phyloP scores from a whole-genome alignment of 2,113 vertebrate species.

The Channa argus region DNA sequence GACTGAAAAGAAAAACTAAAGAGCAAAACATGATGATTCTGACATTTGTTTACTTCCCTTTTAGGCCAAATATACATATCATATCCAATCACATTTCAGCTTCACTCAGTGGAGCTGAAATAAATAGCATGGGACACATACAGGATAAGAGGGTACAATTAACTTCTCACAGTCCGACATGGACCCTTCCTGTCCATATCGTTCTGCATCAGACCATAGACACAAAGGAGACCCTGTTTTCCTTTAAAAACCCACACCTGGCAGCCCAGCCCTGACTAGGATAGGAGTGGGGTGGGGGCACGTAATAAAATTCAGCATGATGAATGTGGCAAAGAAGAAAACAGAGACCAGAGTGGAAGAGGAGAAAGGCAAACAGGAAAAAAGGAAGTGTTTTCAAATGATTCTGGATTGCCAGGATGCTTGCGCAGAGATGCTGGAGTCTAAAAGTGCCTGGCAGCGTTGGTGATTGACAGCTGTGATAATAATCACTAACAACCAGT shows the following conservation, averaged over 20 bases:
- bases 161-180: slow-evolving; percentile 76
- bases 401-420: slow-evolving; percentile 20
- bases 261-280: slow-evolving; percentile 37
- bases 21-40: slow-evolving; percentile 13
- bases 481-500: slow-evolving; percentile 80
- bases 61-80: slow-evolving; percentile 24
- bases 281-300: neutral
- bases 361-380: slow-evolving; percentile 16
- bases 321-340: neutral
- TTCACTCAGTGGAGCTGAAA: slow-evolving; percentile 27
- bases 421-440: slow-evolving; percentile 12
- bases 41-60: slow-evolving; percentile 26
- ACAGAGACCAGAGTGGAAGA: neutral
- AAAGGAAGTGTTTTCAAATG: slow-evolving; percentile 45
- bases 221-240: slow-evolving; percentile 70
- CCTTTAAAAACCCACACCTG: slow-evolving; percentile 55
- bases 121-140: slow-evolving; percentile 57
- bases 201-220: slow-evolving; percentile 52
- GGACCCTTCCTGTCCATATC: slow-evolving; percentile 27
- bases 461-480: slow-evolving; percentile 79
- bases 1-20: neutral
- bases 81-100: slow-evolving; percentile 49
- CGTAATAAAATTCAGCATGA: slow-evolving; percentile 1
- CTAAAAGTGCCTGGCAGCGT: slow-evolving; percentile 25
- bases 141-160: slow-evolving; percentile 74